Conservation (phyloP, 2,888 invertebrate genomes). For the Cantharis lateralis region DNA sequence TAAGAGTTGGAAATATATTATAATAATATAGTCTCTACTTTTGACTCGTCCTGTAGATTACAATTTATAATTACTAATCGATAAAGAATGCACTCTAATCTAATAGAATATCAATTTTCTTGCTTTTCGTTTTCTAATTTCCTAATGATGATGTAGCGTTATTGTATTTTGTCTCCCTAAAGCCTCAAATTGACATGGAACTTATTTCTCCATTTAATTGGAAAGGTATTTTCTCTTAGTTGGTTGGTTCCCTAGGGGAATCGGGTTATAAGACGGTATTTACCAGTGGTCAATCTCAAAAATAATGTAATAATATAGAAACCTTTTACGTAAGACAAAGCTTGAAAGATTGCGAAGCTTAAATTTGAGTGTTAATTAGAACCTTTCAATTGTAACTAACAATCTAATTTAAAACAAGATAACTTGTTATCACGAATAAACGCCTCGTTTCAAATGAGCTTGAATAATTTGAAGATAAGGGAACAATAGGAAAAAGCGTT, state of each 20-base stretch:
- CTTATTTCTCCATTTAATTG: conserved; percentile 33
- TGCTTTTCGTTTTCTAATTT: conserved; percentile 25
- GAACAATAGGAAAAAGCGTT: conserved; percentile 9
- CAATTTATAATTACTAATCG: background rate
- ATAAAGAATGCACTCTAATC: background rate
- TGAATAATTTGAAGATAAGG: conserved; percentile 16
- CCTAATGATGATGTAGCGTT: conserved; percentile 29
- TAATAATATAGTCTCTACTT: too few relatives aligned
- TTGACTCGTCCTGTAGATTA: background rate
- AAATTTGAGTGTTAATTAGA: background rate
- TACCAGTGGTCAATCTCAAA: conserved; percentile 29
- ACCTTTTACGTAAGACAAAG: background rate
- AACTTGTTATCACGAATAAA: conserved; percentile 17
- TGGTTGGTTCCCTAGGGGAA: conserved; percentile 24
- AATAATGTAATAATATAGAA: background rate
- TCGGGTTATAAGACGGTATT: conserved; percentile 22
- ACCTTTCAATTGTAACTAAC: background rate
- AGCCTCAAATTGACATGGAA: conserved; percentile 31
- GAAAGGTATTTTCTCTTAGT: conserved; percentile 28
- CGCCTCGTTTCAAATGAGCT: conserved; percentile 9
- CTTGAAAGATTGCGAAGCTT: background rate
- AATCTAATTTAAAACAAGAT: conserved; percentile 7
- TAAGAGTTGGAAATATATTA: too few relatives aligned
- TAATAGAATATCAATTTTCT: background rate
- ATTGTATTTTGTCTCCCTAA: conserved; percentile 30